Evolutionary conservation across 2,888 invertebrate genomes (phyloP), one percentile per base, ranked within the genome.

Genomic region (Phengaris alcon): DNA sequence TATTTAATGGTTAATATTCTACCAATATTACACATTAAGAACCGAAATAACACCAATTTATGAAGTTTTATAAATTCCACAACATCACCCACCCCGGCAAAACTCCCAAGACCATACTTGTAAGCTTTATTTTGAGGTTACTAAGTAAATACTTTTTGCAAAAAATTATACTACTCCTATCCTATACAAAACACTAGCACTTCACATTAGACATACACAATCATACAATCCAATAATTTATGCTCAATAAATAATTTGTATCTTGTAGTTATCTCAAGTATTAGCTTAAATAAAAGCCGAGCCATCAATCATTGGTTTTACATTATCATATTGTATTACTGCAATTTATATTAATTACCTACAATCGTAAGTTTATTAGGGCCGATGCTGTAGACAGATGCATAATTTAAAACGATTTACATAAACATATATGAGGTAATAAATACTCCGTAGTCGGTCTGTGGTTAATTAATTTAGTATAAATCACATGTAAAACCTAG

Each of bases 201-300:
- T 64, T 35, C n/a, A 55, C 6, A n/a, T 52, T 12, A 52, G 52
- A 10, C 1, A 35, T 64, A 22, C 59, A 15, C 6, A 64, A 59
- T 59, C 35, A 22, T 64, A 64, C 48, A 15, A 70, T 51, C 51
- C 70, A 22, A 70, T 70, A 70, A 70, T 70, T 52, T 72, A 54
- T 54, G 54, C 35, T 54, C 72, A 52, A 52, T 72, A 72, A 72
- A 72, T 72, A 52, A 72, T 72, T 72, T 54, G 7, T 72, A 72
- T 52, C 54, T 54, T 52, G 35, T 15, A 72, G 9, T 13, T 54
- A 72, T 72, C 52, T 72, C 72, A 54, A 54, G 72, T 72, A 72
- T 72, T 72, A 64, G 64, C 64, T 64, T 64, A 35, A 64, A 64
- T 64, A 64, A 64, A 64, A 44, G 64, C 64, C 35, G 64, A 35